Evolutionary conservation across 2,888 invertebrate genomes (phyloP).

Genomic region (Cataglyphis altisquamis): DNA sequence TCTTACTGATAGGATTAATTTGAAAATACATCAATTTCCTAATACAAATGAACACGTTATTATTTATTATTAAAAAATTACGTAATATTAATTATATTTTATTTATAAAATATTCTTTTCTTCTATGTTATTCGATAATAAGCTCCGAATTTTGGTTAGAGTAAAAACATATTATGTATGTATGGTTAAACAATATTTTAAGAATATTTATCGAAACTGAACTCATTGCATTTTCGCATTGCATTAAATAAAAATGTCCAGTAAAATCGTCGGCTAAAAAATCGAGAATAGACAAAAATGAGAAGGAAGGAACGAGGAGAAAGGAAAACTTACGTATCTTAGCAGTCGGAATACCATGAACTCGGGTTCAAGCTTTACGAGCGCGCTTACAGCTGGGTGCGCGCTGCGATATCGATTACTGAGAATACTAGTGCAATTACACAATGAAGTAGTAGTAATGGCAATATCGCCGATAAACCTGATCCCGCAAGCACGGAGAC

Average conservation of each 20-base stretch:
- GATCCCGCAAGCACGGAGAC: slow-evolving; percentile 51
- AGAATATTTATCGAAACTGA: background rate
- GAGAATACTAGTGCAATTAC: slow-evolving; percentile 76
- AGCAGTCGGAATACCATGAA: slow-evolving; percentile 72
- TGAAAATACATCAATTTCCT: background rate
- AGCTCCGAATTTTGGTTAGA: background rate
- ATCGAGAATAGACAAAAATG: slow-evolving; percentile 13
- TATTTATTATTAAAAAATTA: background rate
- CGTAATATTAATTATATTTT: background rate
- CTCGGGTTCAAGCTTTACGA: slow-evolving; percentile 80
- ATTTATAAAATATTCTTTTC: background rate
- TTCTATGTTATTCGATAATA: background rate
- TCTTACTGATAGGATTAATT: background rate
- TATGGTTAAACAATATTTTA: background rate
- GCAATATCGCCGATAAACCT: slow-evolving; percentile 75
- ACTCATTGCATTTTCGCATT: background rate
- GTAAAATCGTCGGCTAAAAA: background rate
- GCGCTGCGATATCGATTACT: slow-evolving; percentile 75
- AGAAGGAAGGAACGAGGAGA: slow-evolving; percentile 22
- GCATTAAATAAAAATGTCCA: background rate
- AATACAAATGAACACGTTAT: background rate
- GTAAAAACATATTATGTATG: background rate
- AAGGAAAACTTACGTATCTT: slow-evolving; percentile 57
- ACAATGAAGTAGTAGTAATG: slow-evolving; percentile 78
- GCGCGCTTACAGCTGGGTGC: slow-evolving; percentile 75